These are phyloP conservation scores for Cheilosia soror DNA, from an alignment of 2,888 invertebrate genomes.

Conservation along the genomic window DNA sequence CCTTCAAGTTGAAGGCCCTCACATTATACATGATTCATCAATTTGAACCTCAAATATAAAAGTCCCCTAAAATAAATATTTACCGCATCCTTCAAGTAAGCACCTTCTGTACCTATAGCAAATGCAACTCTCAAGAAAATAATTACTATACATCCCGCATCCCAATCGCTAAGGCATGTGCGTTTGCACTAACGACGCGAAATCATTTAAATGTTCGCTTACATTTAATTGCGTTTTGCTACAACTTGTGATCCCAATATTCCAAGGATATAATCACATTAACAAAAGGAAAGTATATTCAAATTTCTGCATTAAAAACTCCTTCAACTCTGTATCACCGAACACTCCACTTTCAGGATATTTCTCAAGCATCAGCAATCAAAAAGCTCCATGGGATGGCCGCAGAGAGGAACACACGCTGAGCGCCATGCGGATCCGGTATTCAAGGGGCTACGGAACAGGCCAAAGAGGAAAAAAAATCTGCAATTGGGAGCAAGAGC, in stretches of 20 bases:
- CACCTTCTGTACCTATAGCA: background rate
- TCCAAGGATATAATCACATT: slow-evolving; percentile 67
- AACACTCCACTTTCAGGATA: slow-evolving; percentile 27
- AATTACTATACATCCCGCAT: slow-evolving; percentile 2
- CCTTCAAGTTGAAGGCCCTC: no score
- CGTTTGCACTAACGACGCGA: slow-evolving; percentile 30
- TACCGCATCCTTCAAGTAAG: background rate
- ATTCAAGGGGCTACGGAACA: slow-evolving; percentile 10
- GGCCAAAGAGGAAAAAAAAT: slow-evolving; percentile 23
- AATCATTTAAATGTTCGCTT: slow-evolving; percentile 53
- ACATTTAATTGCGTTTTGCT: slow-evolving; percentile 45
- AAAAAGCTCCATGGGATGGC: slow-evolving; percentile 9
- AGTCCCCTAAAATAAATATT: no score
- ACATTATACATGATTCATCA: no score
- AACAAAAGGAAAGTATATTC: slow-evolving; percentile 54
- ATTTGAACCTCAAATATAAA: no score
- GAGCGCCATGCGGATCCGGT: background rate
- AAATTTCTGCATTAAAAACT: slow-evolving; percentile 50
- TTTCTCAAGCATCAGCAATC: slow-evolving; percentile 49
- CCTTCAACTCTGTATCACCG: slow-evolving; percentile 14
- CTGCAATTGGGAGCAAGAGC: slow-evolving; percentile 58
- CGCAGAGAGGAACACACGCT: slow-evolving; percentile 18
- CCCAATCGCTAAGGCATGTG: background rate
- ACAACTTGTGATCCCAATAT: slow-evolving; percentile 26
- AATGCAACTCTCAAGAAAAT: slow-evolving; percentile 19